These are phyloP conservation scores for Chrysoperla carnea DNA, from an alignment of 1,140 invertebrate genomes.

Conservation along the genomic window DNA sequence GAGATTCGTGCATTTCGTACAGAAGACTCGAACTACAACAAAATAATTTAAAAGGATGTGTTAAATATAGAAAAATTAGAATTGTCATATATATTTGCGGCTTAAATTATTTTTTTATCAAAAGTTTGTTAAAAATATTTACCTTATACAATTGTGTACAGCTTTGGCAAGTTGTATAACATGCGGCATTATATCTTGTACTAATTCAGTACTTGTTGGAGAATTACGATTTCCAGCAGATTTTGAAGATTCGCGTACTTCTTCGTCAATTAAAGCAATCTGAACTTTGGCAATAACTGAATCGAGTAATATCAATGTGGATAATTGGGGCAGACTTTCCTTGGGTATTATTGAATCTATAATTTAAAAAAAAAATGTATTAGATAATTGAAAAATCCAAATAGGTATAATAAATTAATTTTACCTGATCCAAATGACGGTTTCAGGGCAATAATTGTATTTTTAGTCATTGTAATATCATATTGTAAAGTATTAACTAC, in stretches of 20 bases:
- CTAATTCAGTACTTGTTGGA: conserved; percentile 17
- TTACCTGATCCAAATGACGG: conserved; percentile 24
- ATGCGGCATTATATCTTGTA: conserved; percentile 40
- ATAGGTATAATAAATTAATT: background rate
- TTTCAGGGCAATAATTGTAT: conserved; percentile 43
- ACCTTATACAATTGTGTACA: conserved; percentile 26
- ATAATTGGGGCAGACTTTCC: conserved; percentile 38
- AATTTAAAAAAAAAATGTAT: conserved; percentile 5
- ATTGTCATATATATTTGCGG: too few species aligned
- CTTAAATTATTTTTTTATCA: too few species aligned
- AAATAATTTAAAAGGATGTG: too few species aligned
- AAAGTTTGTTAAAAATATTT: too few species aligned
- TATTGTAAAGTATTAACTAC: conserved; percentile 45
- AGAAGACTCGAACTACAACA: conserved; percentile 31
- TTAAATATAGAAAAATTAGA: too few species aligned
- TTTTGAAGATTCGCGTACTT: conserved; percentile 12
- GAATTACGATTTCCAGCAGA: conserved; percentile 12
- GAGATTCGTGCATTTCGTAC: conserved; percentile 19
- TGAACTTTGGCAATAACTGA: conserved; percentile 50
- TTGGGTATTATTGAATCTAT: conserved; percentile 21
- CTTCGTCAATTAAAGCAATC: conserved; percentile 35
- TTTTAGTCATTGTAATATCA: conserved; percentile 50
- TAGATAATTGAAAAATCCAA: conserved; percentile 2
- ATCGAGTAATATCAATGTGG: conserved; percentile 45
- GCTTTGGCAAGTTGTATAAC: conserved; percentile 39